Evolutionary conservation across 2,888 invertebrate species (phyloP).

Genomic region (Caenorhabditis wallacei): DNA sequence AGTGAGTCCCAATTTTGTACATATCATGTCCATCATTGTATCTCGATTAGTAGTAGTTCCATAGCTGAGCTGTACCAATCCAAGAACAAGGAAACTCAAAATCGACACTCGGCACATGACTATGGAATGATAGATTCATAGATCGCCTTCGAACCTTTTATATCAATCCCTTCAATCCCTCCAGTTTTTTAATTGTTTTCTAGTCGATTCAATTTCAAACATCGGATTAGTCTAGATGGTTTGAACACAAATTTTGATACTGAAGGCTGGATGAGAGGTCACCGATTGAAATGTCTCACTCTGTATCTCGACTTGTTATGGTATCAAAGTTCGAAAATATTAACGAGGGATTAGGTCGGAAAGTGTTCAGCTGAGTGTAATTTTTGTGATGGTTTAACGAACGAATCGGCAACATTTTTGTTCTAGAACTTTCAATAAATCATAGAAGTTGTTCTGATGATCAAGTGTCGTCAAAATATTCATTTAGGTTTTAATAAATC

Average conservation of each 20-base stretch:
- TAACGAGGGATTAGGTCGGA: conserved; percentile 2
- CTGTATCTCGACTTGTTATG: background rate
- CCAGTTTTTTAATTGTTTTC: conserved; percentile 34
- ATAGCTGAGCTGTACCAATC: conserved; percentile 1
- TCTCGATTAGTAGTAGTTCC: conserved; percentile 35
- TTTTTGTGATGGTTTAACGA: conserved; percentile 15
- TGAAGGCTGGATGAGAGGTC: conserved; percentile 11
- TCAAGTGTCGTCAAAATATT: no score
- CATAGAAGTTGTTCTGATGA: conserved; percentile 1
- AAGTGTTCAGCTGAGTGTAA: conserved; percentile 15
- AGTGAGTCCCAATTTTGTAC: conserved; percentile 34
- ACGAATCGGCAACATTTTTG: background rate
- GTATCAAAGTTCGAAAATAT: conserved; percentile 19
- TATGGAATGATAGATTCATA: conserved; percentile 4
- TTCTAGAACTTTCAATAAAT: conserved; percentile 13
- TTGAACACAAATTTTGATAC: conserved; percentile 10
- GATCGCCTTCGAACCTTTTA: conserved; percentile 10
- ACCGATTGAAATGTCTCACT: conserved; percentile 24
- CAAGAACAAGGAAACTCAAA: background rate
- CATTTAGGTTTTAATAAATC: no score
- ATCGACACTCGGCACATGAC: conserved; percentile 24
- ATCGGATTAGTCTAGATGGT: conserved; percentile 36
- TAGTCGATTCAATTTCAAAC: conserved; percentile 30
- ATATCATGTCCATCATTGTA: conserved; percentile 10
- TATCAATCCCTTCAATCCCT: conserved; percentile 1